Percentiles rank a stretch among this genome's conserved stretches.
phyloP scores from a whole-genome alignment of 2,113 vertebrate genomes.

The Ibidorhyncha struthersii region DNA sequence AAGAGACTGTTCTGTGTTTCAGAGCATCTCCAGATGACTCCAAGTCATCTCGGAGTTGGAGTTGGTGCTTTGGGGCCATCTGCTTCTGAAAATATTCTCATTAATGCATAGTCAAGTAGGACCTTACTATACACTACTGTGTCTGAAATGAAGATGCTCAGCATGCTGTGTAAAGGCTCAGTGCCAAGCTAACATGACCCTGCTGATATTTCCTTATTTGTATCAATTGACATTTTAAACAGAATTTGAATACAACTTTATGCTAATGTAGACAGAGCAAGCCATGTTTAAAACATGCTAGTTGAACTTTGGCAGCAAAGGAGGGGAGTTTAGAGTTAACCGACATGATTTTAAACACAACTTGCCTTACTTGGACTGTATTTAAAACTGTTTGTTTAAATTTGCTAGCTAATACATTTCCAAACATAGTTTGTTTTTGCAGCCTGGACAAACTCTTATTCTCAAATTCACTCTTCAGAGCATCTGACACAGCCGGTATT shows the following conservation, averaged over 20 bases:
- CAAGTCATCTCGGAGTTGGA: neutral
- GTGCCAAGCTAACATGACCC: neutral
- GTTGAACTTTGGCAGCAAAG: neutral
- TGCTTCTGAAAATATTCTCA: neutral
- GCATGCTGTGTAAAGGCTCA: neutral
- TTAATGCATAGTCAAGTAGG: neutral
- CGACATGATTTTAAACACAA: slow-evolving; percentile 39
- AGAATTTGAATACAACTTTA: neutral
- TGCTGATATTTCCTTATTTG: neutral
- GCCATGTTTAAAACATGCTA: neutral
- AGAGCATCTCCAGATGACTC: neutral
- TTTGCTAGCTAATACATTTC: slow-evolving; percentile 50
- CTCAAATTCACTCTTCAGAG: slow-evolving; percentile 21
- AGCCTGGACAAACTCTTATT: slow-evolving; percentile 26
- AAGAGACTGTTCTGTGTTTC: neutral
- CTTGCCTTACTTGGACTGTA: slow-evolving; percentile 38
- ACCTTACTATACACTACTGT: too few species aligned
- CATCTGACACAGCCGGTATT: slow-evolving; percentile 6
- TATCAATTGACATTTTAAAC: neutral
- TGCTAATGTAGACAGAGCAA: neutral
- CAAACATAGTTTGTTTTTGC: slow-evolving; percentile 60
- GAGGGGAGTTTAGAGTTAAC: neutral
- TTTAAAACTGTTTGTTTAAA: slow-evolving; percentile 49
- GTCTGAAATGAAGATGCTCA: neutral
- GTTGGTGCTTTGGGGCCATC: neutral